Conservation (phyloP, 2,888 invertebrate species). For the Crocallis elinguaria region DNA sequence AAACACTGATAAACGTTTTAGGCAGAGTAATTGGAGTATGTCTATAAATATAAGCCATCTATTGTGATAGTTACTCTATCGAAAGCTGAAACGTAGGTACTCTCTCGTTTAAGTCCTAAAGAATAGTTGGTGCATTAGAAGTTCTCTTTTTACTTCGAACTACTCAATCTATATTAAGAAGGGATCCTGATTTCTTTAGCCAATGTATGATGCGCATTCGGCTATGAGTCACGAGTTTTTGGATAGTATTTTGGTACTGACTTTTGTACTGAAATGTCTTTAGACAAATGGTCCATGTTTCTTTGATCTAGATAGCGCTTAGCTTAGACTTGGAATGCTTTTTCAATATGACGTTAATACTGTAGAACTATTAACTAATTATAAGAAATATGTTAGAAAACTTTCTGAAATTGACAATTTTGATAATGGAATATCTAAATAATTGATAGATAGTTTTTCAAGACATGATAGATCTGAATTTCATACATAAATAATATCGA, state of each 20-base stretch:
- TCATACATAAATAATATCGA: slow-evolving; percentile 8
- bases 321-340: slow-evolving; percentile 73
- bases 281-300: slow-evolving; percentile 73
- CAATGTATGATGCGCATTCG: slow-evolving; percentile 22
- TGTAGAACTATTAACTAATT: slow-evolving; percentile 63
- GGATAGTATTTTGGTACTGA: slow-evolving; percentile 80
- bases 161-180: slow-evolving; percentile 26
- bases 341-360: slow-evolving; percentile 55
- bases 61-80: slow-evolving; percentile 46
- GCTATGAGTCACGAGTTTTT: slow-evolving; percentile 40
- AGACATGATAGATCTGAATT: slow-evolving; percentile 24
- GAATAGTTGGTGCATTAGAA: slow-evolving; percentile 29
- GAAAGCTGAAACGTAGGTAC: slow-evolving; percentile 41
- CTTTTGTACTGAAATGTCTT: slow-evolving; percentile 76
- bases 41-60: slow-evolving; percentile 40
- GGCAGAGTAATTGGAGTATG: slow-evolving; percentile 34
- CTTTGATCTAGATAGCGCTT: slow-evolving; percentile 68
- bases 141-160: slow-evolving; percentile 24
- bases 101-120: slow-evolving; percentile 42
- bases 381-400: slow-evolving; percentile 64
- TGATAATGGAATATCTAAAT: slow-evolving; percentile 48
- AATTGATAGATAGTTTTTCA: slow-evolving; percentile 32
- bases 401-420: slow-evolving; percentile 57
- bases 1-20: slow-evolving; percentile 30
- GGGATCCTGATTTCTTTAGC: slow-evolving; percentile 19